A percentile compares a stretch with the other conserved stretches of the same genome.
These are phyloP conservation scores for Atta colombica DNA, from an alignment of 1,140 invertebrate genomes.

Conservation along the genomic window DNA sequence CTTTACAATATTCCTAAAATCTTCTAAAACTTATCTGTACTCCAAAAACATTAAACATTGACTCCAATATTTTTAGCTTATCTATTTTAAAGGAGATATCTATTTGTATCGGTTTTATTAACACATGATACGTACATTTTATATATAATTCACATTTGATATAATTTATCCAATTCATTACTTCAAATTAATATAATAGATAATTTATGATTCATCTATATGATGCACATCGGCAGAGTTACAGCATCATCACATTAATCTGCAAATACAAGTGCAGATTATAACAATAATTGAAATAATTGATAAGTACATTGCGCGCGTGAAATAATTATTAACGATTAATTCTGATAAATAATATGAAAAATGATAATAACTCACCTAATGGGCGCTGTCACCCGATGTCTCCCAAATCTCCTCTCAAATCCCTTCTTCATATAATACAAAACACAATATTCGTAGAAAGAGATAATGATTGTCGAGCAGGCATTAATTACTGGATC, in stretches of 20 bases:
- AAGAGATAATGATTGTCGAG: background rate
- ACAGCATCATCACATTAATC: too few relatives aligned
- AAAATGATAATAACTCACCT: background rate
- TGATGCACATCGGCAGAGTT: background rate
- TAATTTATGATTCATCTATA: background rate
- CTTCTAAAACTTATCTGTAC: background rate
- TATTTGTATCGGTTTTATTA: background rate
- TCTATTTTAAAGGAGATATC: background rate
- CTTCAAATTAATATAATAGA: background rate
- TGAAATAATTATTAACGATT: constrained; percentile 9
- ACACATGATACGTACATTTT: background rate
- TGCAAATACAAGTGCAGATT: background rate
- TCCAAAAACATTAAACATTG: background rate
- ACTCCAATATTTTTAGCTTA: background rate
- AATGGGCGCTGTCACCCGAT: background rate
- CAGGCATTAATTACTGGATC: constrained; percentile 5
- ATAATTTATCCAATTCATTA: background rate
- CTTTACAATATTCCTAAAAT: background rate
- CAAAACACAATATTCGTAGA: constrained; percentile 11
- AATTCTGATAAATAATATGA: background rate
- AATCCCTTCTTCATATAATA: background rate
- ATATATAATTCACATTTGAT: background rate
- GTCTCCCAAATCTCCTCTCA: background rate
- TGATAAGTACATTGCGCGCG: background rate
- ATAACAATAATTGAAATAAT: background rate